Base-by-base conservation (phyloP, 2,113 vertebrate species). In the Eidolon helvum region DNA sequence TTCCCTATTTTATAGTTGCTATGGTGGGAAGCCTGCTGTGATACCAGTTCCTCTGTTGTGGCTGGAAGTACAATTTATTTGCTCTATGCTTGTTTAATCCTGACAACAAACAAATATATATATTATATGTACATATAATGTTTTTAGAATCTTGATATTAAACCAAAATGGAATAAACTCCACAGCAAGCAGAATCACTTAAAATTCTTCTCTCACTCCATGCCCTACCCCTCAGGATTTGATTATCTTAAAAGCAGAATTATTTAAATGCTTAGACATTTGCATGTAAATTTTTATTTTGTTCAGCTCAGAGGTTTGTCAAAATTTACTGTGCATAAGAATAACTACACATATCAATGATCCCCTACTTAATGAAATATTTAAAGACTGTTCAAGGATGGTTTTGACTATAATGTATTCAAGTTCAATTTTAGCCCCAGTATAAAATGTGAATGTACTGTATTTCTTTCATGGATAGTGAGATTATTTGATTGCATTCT, bases 231-330 rank as follows among this genome's bases (percentile, higher is more conserved):
- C 40, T 91, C 50, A 87, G 69, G 38, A 83, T 83, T 83, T 87
- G 78, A 75, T 88, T 7, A 94, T 91, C 75, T 94, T 90, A 75
- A 90, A 61, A 95, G 33, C 33, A 91, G 43, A 89, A 86, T 83
- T 48, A 83, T 83, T 91, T 45, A n/a, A 75, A 75, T 61, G 59
- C 12, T 94, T 33, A 82, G 45, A 21, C 50, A 91, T 88, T 94
- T 93, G 66, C 50, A 90, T 96, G 84, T 24, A 87, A 77, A 87
- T 93, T 92, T 88, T 92, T 28, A 93, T 87, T 95, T 97, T 95
- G 33, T 87, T 96, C 28, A 66, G 11, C 68, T 89, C 55, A 78
- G 22, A 4, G 26, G 50, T 77, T 95, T 95, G 63, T 90, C 74
- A 78, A 66, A 93, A 57, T 86, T 92, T 97, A 84, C 53, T 33